These are phyloP conservation scores for Cichlasoma orientale DNA, from an alignment of 2,797 vertebrate genomes.

Conservation along the genomic window DNA sequence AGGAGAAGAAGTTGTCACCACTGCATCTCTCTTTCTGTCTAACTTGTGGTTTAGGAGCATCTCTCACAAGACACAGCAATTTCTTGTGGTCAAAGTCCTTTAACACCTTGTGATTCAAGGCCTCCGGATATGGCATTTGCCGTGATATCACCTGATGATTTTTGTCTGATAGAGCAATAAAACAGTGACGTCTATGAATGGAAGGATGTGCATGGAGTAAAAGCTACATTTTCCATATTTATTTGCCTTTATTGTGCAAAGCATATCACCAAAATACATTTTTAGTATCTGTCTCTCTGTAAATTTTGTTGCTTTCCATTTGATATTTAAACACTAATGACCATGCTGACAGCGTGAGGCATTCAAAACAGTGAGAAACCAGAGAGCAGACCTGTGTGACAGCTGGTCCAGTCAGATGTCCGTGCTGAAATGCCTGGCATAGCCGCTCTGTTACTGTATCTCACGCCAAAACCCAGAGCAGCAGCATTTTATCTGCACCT, in stretches of 20 bases:
- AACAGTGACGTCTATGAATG: not conserved
- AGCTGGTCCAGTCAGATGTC: conserved; percentile 62
- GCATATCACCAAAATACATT: not conserved
- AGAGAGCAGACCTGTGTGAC: conserved; percentile 34
- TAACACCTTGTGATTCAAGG: conserved; percentile 65
- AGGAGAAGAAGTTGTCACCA: conserved; percentile 37
- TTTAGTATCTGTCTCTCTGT: not conserved
- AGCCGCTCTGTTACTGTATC: conserved; percentile 31
- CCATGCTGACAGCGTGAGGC: conserved; percentile 9
- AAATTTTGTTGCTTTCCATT: not conserved
- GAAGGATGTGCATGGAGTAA: rapidly evolving
- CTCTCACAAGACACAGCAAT: conserved; percentile 66
- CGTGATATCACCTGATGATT: conserved; percentile 17
- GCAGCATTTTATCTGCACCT: conserved; percentile 30
- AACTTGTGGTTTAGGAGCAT: conserved; percentile 47
- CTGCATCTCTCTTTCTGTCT: conserved; percentile 41
- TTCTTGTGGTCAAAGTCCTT: conserved; percentile 77
- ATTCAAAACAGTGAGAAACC: conserved; percentile 13
- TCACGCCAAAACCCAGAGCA: conserved; percentile 26
- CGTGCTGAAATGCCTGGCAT: conserved; percentile 47
- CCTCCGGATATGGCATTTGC: conserved; percentile 35
- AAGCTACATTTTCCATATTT: rapidly evolving
- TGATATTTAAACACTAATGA: not conserved
- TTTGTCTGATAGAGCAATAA: not conserved
- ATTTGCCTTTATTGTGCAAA: not conserved